Conservation (phyloP, 2,888 invertebrate genomes). For the Eupithecia pulchellata region DNA sequence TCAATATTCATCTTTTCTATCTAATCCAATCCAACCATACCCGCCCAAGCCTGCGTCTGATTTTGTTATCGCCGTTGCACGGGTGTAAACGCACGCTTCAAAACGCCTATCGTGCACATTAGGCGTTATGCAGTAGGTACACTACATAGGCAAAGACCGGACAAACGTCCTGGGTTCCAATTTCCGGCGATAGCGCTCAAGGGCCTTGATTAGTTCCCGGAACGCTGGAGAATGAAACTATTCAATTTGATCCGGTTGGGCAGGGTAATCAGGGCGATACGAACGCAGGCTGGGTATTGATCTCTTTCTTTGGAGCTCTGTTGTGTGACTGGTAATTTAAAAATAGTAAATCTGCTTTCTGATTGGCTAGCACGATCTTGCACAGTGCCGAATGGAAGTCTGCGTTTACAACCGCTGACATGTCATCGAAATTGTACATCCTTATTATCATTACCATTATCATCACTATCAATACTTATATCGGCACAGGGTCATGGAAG, state of each 20-base stretch:
- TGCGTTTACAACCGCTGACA: no score
- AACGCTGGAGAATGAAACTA: conserved; percentile 8
- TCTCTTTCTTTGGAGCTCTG: background rate
- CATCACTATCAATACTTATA: no score
- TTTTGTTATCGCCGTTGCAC: background rate
- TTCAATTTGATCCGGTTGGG: conserved; percentile 6
- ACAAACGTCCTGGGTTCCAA: conserved; percentile 29
- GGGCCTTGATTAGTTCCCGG: conserved; percentile 28
- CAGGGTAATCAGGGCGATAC: background rate
- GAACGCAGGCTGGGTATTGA: background rate
- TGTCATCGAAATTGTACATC: no score
- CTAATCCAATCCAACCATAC: no score
- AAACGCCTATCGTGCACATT: background rate
- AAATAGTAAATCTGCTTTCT: no score
- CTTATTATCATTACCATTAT: no score
- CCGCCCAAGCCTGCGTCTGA: background rate
- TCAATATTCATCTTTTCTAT: no score
- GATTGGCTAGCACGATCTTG: no score
- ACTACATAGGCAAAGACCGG: background rate
- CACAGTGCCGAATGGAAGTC: no score
- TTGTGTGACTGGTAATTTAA: background rate
- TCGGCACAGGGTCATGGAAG: no score
- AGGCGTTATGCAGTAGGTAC: no score
- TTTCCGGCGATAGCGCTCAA: conserved; percentile 28
- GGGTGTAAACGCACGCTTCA: background rate